Base-by-base conservation (phyloP, 2,113 vertebrate genomes). In the Polyodon spathula region DNA sequence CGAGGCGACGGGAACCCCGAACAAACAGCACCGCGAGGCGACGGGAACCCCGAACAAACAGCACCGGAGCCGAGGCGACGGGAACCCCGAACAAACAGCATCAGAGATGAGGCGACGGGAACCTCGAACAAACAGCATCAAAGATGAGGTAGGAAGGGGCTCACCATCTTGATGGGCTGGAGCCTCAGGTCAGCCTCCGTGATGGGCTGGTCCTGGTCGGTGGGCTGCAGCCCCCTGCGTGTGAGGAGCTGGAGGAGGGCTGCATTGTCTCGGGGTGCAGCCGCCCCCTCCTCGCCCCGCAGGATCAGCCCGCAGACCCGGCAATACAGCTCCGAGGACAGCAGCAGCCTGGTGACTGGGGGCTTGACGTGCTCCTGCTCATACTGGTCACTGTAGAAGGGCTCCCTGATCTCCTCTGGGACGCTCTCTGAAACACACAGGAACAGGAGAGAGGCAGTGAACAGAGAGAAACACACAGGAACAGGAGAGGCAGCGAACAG, bases 291-390 rank as follows among this genome's bases (percentile, higher is more conserved):
- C 0, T 66, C 68, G 40, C 78, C 69, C 8, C 79, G 84, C 41
- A 87, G 59, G 2, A 85, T 69, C 14, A 87, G 84, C 65, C 81
- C 76, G 73, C 91, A 93, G 62, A 86, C 86, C 64, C 89, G 86
- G 77, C 89, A 92, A 80, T 93, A 94, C 60, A 94, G 83, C 67
- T 94, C 93, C 0, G 92, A 88, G 1, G 93, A 94, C 39, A 90
- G 86, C 43, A 95, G 82, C 51, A 95, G 84, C 57, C 84, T 81
- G 0, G 87, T 89, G 71, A 94, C 90, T 0, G 92, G 92, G 0
- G 93, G 93, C 78, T 95, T 95, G 63, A 95, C 84, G 62, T 95
- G 93, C 71, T 95, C 93, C 78, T 95, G 93, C 46, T 93, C 92
- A 27, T 95, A 95, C 78, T 95, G 93, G 78, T 95, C 93, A 0